phyloP scores from a whole-genome alignment of 1,140 invertebrate genomes.

The Bradynema listronoti region DNA sequence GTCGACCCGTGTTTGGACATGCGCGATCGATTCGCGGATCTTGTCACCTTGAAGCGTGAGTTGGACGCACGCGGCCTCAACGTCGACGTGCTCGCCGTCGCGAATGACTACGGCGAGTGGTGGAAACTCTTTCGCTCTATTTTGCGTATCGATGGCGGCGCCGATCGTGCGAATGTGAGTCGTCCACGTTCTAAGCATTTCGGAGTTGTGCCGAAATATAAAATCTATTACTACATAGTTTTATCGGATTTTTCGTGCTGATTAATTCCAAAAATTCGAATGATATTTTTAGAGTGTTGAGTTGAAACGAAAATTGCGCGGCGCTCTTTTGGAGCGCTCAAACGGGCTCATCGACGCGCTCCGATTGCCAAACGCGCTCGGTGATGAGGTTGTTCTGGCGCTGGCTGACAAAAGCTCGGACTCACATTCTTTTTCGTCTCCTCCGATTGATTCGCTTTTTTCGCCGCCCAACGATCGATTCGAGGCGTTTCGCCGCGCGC shows the following conservation, averaged over 20 bases:
- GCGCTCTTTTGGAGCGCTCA: not conserved
- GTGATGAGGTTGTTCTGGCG: no score
- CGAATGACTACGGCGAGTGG: constrained; percentile 15
- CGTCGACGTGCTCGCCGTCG: not conserved
- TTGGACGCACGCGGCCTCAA: constrained; percentile 9
- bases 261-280: not conserved
- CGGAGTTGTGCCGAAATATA: not conserved
- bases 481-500: not conserved
- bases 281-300: not conserved
- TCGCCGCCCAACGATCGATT: not conserved
- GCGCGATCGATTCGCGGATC: constrained; percentile 6
- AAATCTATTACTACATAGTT: not conserved
- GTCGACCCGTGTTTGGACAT: constrained; percentile 13
- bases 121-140: constrained; percentile 7
- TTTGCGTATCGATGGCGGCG: not conserved
- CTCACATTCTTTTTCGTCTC: not conserved
- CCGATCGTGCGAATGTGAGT: not conserved
- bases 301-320: not conserved
- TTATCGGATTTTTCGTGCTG: not conserved
- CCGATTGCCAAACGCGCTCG: not conserved
- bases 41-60: not conserved
- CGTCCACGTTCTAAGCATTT: constrained; percentile 2
- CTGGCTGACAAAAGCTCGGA: not conserved
- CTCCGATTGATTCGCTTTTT: not conserved
- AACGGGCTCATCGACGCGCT: constrained; percentile 6